Conservation (phyloP, 2,888 invertebrate species). For the Drosophila algonquin region DNA sequence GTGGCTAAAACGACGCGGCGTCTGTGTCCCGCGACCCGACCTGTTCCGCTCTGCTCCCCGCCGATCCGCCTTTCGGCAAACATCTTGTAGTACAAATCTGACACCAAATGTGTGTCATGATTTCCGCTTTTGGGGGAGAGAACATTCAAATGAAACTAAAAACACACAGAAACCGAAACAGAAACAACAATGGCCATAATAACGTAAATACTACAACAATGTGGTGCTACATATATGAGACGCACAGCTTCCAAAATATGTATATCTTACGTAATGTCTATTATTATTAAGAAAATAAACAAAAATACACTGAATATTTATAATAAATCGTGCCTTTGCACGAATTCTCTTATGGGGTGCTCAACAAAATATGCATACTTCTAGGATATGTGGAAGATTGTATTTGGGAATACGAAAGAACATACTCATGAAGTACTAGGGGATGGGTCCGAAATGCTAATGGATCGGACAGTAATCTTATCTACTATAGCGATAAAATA, state of each 20-base stretch:
- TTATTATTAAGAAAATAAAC: constrained; percentile 36
- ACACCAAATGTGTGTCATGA: constrained; percentile 55
- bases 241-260: constrained; percentile 44
- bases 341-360: too few species aligned
- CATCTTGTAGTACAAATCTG: constrained; percentile 1
- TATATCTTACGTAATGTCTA: constrained; percentile 60
- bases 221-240: constrained; percentile 17
- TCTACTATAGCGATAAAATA: too few species aligned
- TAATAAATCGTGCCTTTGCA: constrained; percentile 47
- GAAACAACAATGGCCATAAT: constrained; percentile 6
- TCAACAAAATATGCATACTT: neutral
- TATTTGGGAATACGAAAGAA: neutral
- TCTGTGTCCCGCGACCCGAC: too few species aligned
- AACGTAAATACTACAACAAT: constrained; percentile 31
- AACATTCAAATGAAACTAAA: constrained; percentile 23
- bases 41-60: too few species aligned
- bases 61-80: too few species aligned
- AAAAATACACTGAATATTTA: constrained; percentile 16
- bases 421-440: too few species aligned
- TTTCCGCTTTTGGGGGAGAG: constrained; percentile 43
- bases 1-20: neutral
- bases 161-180: too few species aligned
- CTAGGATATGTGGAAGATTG: neutral
- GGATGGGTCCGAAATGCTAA: too few species aligned
- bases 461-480: too few species aligned